Evolutionary conservation across 2,113 vertebrate genomes (phyloP), one percentile per base, ranked within the genome.

Genomic region (Ahaetulla prasina): DNA sequence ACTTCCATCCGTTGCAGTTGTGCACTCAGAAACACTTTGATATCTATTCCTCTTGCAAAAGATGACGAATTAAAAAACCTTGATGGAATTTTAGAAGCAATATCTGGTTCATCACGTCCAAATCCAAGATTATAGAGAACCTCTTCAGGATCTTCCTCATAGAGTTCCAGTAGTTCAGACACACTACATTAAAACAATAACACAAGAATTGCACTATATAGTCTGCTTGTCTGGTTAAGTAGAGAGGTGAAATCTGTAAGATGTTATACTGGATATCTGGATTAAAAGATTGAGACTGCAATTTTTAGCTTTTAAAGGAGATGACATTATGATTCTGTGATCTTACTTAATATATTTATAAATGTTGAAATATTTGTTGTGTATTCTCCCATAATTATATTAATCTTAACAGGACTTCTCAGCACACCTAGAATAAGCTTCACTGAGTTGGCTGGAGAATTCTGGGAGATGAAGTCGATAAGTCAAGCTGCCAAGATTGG

Each of bases 91-190:
- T 98, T 99, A 8, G 98, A 98, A 95, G 98, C 98, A 91, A 99
- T 98, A 97, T 99, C 98, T 18, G 99, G 99, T 96, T 99, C 99
- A 97, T 99, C 99, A 89, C 98, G 97, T 94, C 99, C 99, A 96
- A 99, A 99, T 39, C 99, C 99, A 53, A 99, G 98, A 96, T 99
- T 99, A 93, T 99, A 98, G 7, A 99, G 98, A 90, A 99, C 97
- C 97, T 99, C 99, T 96, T 99, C 99, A 2, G 99, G 99, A 96
- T 99, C 99, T 96, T 99, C 99, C 92, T 99, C 99, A 87, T 99
- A 99, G 94, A 99, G 97, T 94, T 99, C 99, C 97, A 99, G 97
- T 93, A 99, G 96, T 96, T 99, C 99, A 90, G 99, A 99, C 95
- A 99, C 98, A 93, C 99, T 99, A 97, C 6, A 93, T 57, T 93